Conservation (phyloP, 2,113 vertebrate genomes). For the Gasterosteus nipponicus region DNA sequence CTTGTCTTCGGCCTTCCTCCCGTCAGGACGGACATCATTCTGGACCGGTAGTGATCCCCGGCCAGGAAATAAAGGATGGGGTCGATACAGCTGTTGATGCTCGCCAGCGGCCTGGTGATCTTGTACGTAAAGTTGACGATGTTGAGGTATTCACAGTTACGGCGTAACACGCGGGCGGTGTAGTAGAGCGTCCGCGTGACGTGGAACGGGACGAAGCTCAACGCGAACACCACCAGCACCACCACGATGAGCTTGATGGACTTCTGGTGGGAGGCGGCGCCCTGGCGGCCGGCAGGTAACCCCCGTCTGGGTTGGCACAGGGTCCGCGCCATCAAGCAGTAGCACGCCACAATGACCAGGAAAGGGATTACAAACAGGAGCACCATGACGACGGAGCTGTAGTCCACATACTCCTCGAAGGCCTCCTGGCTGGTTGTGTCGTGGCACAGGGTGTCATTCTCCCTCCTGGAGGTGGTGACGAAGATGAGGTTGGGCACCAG, state of each 20-base stretch:
- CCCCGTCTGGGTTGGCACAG: conserved; percentile 78
- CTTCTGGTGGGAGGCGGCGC: conserved; percentile 74
- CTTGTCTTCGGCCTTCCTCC: not conserved
- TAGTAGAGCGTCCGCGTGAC: conserved; percentile 93
- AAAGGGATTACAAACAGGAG: conserved; percentile 91
- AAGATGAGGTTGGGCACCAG: conserved; percentile 92
- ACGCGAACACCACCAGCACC: conserved; percentile 87
- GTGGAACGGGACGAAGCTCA: conserved; percentile 95
- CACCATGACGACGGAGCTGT: conserved; percentile 88
- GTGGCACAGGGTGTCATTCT: conserved; percentile 88
- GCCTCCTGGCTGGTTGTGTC: conserved; percentile 88
- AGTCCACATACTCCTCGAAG: conserved; percentile 87
- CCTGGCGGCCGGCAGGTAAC: conserved; percentile 57
- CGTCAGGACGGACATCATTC: conserved; percentile 69
- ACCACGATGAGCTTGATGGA: conserved; percentile 89
- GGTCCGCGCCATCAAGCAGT: conserved; percentile 87
- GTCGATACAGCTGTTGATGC: conserved; percentile 93
- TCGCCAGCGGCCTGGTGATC: conserved; percentile 91
- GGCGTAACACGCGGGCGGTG: conserved; percentile 81
- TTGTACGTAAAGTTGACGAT: conserved; percentile 92
- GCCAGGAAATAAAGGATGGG: conserved; percentile 92
- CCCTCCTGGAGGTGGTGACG: conserved; percentile 86
- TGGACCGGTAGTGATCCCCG: conserved; percentile 86
- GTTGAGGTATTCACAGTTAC: conserved; percentile 85
- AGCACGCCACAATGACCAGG: conserved; percentile 87